Evolutionary conservation across 1,140 invertebrate species (phyloP), one percentile per base, ranked within the genome.

Genomic region (Idris sp.): DNA sequence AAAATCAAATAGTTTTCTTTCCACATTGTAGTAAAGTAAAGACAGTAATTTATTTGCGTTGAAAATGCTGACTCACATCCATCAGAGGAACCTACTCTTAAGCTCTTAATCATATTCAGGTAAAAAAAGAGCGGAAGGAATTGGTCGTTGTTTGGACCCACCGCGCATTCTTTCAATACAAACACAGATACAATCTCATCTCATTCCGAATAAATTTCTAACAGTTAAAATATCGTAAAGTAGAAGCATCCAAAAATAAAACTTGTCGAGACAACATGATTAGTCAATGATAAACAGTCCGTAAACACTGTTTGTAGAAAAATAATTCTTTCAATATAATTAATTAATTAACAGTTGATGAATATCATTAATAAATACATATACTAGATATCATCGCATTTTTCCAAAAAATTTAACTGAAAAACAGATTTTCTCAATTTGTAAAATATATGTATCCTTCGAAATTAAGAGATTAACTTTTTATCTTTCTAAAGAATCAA

Each of bases 101-200:
- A 73, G 61, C 61, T 65, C 61, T 73, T 65, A 73, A 73, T 73
- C 59, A 65, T 61, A 54, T 73, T 59, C 69, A 73, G 69, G 69
- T 73, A 73, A 54, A 65, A 61, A 73, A 65, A 46, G 68, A 73
- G 59, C 54, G 54, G 61, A 73, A 73, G 54, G 38, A 74, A 67
- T 67, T 67, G 61, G 19, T 25, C 46, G 61, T 59, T 65, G 38
- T 53, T 59, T 58, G 48, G 61, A 74, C 61, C 71, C 40, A 54
- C 69, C 54, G 59, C 54, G 36, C 69, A 74, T 74, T 67, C 69
- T 25, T 65, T 2, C 49, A 48, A 35, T 54, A 48, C 33, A 67
- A 7, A 25, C 13, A 44, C 33, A 40, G 4, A 26, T 11, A 53
- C 46, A 36, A n/a, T 44, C 43, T 11, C 9, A 26, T 38, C 26